Percentiles rank a stretch among this genome's conserved stretches.
These are phyloP conservation scores for Rutpela maculata DNA, from an alignment of 2,888 invertebrate genomes.

Conservation along the genomic window DNA sequence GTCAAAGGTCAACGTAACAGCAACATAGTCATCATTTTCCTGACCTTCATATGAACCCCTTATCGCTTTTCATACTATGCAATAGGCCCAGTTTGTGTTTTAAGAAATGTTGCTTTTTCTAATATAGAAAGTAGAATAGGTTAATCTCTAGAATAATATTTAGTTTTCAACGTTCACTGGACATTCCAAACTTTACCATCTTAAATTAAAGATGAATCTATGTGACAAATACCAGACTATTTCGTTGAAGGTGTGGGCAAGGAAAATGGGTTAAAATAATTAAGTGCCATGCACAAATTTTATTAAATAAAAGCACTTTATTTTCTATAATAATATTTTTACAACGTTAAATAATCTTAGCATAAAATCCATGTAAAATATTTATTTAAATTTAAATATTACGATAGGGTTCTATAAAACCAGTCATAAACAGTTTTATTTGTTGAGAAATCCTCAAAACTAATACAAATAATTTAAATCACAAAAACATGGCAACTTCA, in stretches of 20 bases:
- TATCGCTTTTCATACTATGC: no score
- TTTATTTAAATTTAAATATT: slow-evolving; percentile 50
- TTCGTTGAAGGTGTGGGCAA: neutral
- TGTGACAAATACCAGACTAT: no score
- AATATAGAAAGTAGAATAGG: no score
- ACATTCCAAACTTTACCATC: no score
- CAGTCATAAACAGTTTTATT: slow-evolving; percentile 54
- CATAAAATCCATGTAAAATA: slow-evolving; percentile 37
- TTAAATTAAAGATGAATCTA: no score
- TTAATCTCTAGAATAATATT: no score
- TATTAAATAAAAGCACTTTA: slow-evolving; percentile 37
- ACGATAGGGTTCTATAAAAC: slow-evolving; percentile 33
- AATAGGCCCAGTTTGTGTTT: no score
- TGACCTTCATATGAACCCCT: no score
- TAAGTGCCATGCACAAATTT: slow-evolving; percentile 13
- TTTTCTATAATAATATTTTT: slow-evolving; percentile 41
- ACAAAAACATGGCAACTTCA: slow-evolving; percentile 67
- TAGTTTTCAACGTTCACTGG: no score
- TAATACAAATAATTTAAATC: slow-evolving; percentile 68
- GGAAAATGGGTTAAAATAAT: slow-evolving; percentile 18
- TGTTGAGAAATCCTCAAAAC: slow-evolving; percentile 59
- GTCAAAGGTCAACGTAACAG: no score
- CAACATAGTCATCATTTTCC: no score
- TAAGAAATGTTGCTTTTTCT: no score
- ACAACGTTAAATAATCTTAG: slow-evolving; percentile 38